Base-by-base conservation (phyloP, 2,113 vertebrate genomes). In the Xyrauchen texanus region DNA sequence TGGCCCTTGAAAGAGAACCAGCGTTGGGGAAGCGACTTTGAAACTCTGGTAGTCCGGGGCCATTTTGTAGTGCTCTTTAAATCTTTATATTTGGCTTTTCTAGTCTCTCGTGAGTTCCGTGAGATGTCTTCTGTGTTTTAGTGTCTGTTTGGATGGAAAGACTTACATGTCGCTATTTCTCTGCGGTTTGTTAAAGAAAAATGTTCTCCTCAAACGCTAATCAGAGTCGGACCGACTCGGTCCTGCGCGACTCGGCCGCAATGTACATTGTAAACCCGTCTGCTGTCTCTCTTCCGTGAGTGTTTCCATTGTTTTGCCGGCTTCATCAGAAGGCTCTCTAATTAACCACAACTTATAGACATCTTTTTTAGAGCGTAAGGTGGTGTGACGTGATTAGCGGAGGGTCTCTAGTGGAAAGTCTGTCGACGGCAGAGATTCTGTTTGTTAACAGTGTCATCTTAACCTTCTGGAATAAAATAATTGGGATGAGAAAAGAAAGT, bases 171-270 rank as follows among this genome's bases (percentile, higher is more conserved):
- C 45, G 61, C 64, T 2, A 13, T 60, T 78, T 82, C 83, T 58
- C 64, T 80, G 60, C 77, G 83, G 79, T 81, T 86, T 81, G 83
- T 85, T 82, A 82, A 84, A 44, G 76, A 73, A 71, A n/a, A 61
- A 60, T 76, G 72, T 76, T 68, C 45, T 67, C 70, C 62, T 83
- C 34, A 58, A 83, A 84, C 74, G 77, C 78, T 86, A 83, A 88
- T 82, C 86, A 82, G 88, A 76, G 67, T 86, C 82, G 68, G 76
- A 81, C 83, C 81, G 78, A 79, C 55, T 79, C 74, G 83, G 79
- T 60, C 65, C 64, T 44, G 78, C 68, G 68, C 79, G 78, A 82
- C 77, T 80, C 80, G 78, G 68, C 68, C 67, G 68, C 68, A 77
- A 84, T 53, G 73, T 81, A 80, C 81, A 83, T 71, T 60, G 53